These are phyloP conservation scores for Grallaria varia DNA, from an alignment of 2,113 vertebrate species.

Conservation along the genomic window DNA sequence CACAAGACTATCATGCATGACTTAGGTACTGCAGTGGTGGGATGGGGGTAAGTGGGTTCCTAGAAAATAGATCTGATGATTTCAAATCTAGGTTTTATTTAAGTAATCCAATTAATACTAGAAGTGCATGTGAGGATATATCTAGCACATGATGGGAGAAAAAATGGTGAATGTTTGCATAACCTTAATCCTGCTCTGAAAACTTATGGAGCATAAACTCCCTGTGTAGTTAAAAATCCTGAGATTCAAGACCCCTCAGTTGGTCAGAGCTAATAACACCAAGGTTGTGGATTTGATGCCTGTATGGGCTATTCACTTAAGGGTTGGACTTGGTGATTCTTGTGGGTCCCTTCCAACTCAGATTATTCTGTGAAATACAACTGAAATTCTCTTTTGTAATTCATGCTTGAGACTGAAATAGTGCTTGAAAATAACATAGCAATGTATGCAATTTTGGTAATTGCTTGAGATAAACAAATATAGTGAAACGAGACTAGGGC, in stretches of 20 bases:
- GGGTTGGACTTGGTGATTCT: not conserved
- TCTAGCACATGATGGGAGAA: not conserved
- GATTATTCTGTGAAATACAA: not conserved
- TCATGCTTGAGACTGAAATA: not conserved
- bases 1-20: not conserved
- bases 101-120: not conserved
- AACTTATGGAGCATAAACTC: not conserved
- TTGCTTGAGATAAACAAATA: not conserved
- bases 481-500: too few species aligned
- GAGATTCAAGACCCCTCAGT: not conserved
- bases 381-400: not conserved
- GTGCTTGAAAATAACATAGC: not conserved
- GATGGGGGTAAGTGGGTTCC: not conserved
- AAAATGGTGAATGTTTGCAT: not conserved
- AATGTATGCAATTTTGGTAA: not conserved
- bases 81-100: not conserved
- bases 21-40: not conserved
- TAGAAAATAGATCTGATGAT: not conserved
- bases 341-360: not conserved
- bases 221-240: not conserved
- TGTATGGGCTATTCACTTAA: not conserved
- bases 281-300: not conserved
- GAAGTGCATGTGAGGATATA: not conserved
- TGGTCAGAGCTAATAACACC: not conserved
- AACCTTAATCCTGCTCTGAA: not conserved